A percentile compares a stretch with the other conserved stretches of the same genome.
Conservation (phyloP, 1,140 invertebrate species). For the Stenopsyche tienmushanensis region DNA sequence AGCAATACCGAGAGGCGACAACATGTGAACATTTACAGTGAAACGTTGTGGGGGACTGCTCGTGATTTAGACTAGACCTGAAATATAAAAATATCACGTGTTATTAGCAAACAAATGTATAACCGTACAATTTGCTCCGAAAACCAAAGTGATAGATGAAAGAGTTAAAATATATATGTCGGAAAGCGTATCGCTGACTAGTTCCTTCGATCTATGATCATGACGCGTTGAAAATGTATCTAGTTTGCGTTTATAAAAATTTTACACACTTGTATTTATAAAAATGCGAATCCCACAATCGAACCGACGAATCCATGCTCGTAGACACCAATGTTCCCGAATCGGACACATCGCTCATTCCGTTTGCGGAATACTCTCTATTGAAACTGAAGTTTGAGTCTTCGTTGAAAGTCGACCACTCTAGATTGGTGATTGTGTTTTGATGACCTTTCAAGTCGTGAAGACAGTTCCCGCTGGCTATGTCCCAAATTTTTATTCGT, state of each 20-base stretch:
- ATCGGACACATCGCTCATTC: slow-evolving; percentile 37
- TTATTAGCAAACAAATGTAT: too few relatives aligned
- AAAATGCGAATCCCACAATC: slow-evolving; percentile 49
- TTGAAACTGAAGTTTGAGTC: neutral
- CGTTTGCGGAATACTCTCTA: slow-evolving; percentile 22
- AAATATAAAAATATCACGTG: slow-evolving; percentile 43
- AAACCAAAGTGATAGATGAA: neutral
- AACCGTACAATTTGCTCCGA: too few relatives aligned
- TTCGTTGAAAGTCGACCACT: slow-evolving; percentile 50
- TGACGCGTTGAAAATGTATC: too few relatives aligned
- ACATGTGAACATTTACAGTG: slow-evolving; percentile 55
- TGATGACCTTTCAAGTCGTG: slow-evolving; percentile 78
- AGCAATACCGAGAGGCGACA: slow-evolving; percentile 53
- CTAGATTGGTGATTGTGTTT: slow-evolving; percentile 70
- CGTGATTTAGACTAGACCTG: slow-evolving; percentile 50
- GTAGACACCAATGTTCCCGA: slow-evolving; percentile 52
- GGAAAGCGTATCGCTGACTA: neutral
- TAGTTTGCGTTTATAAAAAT: neutral
- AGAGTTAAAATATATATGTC: neutral
- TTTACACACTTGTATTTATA: slow-evolving; percentile 50
- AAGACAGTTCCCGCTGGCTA: slow-evolving; percentile 58
- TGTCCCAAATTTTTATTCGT: slow-evolving; percentile 61
- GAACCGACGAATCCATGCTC: slow-evolving; percentile 53
- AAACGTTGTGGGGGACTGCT: slow-evolving; percentile 48
- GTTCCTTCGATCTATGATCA: too few relatives aligned